Evolutionary conservation across 2,888 invertebrate species (phyloP).

Genomic region (Dermolepida albohirtum): DNA sequence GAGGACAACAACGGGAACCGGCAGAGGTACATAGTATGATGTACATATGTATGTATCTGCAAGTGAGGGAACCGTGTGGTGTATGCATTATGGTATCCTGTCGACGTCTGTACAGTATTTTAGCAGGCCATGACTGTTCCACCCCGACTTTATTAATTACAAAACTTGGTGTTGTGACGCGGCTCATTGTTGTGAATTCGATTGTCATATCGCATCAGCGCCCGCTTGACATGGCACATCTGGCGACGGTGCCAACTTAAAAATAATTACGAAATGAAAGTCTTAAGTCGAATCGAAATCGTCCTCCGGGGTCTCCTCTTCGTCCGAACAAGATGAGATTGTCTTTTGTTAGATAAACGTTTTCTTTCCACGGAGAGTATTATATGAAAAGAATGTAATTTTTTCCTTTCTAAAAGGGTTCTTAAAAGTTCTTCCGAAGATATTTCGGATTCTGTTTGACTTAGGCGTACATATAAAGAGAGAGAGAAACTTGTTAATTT

Average conservation of each 20-base stretch:
- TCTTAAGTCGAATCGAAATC: constrained; percentile 60
- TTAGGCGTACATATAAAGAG: too few relatives aligned
- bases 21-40: constrained; percentile 4
- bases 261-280: constrained; percentile 53
- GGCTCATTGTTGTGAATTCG: constrained; percentile 62
- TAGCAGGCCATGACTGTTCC: constrained; percentile 40
- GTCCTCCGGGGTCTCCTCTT: constrained; percentile 53
- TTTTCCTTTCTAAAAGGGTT: constrained; percentile 9
- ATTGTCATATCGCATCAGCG: constrained; percentile 63
- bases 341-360: constrained; percentile 35
- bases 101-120: constrained; percentile 10
- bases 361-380: constrained; percentile 25
- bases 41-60: constrained; percentile 10
- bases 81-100: constrained; percentile 21
- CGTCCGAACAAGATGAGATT: constrained; percentile 31
- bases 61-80: constrained; percentile 5
- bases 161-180: constrained; percentile 63
- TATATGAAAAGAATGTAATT: constrained; percentile 29
- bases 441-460: too few relatives aligned
- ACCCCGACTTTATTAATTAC: constrained; percentile 64
- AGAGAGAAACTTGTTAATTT: too few relatives aligned
- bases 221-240: constrained; percentile 58
- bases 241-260: constrained; percentile 52
- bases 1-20: constrained; percentile 21
- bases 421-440: too few relatives aligned